Conservation (phyloP, 2,797 vertebrate genomes). For the Perodicticus potto region DNA sequence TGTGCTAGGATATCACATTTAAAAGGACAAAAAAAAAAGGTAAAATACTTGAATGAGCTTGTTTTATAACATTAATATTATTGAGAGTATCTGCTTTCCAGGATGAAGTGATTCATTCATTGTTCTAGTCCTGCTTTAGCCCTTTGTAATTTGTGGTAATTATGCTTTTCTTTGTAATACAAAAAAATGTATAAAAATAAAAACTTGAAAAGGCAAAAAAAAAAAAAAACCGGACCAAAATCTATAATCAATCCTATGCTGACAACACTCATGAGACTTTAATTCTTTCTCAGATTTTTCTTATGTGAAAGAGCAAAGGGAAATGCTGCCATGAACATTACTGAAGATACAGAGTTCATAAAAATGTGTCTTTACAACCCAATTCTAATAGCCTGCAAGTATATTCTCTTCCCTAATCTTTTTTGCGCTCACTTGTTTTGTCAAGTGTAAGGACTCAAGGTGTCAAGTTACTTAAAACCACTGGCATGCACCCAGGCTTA, state of each 20-base stretch:
- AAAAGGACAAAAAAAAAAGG: conserved; percentile 94
- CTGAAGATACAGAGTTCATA: background rate
- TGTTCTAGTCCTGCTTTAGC: conserved; percentile 97
- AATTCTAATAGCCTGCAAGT: background rate
- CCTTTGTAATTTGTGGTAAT: conserved; percentile 99
- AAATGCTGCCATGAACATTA: background rate
- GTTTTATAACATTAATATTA: conserved; percentile 99
- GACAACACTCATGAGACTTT: background rate
- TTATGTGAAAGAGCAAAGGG: background rate
- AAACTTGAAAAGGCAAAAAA: conserved; percentile 92
- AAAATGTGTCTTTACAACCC: background rate
- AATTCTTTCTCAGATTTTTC: background rate
- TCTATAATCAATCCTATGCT: background rate
- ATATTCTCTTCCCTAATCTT: background rate
- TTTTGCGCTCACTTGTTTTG: background rate
- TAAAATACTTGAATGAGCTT: conserved; percentile 99
- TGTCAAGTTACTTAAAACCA: background rate
- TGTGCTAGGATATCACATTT: conserved; percentile 93
- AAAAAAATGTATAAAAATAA: conserved; percentile 99
- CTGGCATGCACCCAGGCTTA: background rate
- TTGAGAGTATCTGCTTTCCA: conserved; percentile 99
- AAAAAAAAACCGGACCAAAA: background rate
- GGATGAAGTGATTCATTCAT: conserved; percentile 99
- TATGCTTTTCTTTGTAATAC: conserved; percentile 99
- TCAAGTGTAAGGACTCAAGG: background rate